Evolutionary conservation across 2,888 invertebrate species (phyloP).

Genomic region (Chironomus riparius): DNA sequence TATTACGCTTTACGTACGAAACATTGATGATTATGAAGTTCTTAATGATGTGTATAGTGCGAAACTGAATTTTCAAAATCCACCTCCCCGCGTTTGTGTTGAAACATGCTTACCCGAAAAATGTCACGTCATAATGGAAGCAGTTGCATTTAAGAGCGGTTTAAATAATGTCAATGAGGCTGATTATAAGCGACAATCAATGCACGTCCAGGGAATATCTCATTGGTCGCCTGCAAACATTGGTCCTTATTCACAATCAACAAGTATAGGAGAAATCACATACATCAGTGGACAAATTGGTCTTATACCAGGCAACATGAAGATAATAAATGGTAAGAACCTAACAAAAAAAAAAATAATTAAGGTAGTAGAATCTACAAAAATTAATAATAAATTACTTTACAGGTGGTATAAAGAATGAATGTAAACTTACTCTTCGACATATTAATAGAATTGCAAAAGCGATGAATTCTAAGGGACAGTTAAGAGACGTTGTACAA

Average conservation of each 20-base stretch:
- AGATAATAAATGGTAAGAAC: conserved; percentile 46
- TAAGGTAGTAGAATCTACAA: no score
- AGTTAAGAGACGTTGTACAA: conserved; percentile 74
- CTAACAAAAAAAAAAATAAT: no score
- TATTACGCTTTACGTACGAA: conserved; percentile 73
- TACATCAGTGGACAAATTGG: conserved; percentile 89
- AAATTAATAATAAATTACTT: no score
- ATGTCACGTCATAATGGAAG: conserved; percentile 69
- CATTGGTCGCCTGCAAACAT: conserved; percentile 99
- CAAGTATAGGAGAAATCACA: conserved; percentile 72
- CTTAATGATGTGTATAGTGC: conserved; percentile 70
- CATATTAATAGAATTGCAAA: conserved; percentile 75
- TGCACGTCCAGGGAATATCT: conserved; percentile 92
- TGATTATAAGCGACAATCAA: conserved; percentile 53
- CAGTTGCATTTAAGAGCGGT: conserved; percentile 49
- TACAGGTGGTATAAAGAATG: conserved; percentile 63
- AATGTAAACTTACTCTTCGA: conserved; percentile 73
- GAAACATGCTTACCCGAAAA: conserved; percentile 63
- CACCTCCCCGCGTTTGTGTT: conserved; percentile 79
- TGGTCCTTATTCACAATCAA: conserved; percentile 90
- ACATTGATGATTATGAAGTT: conserved; percentile 68
- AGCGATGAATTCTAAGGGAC: conserved; percentile 68
- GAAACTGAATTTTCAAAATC: conserved; percentile 64
- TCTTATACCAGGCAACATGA: conserved; percentile 72
- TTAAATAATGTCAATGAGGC: conserved; percentile 31